phyloP scores from a whole-genome alignment of 2,113 vertebrate genomes.

The Aramus guarauna region DNA sequence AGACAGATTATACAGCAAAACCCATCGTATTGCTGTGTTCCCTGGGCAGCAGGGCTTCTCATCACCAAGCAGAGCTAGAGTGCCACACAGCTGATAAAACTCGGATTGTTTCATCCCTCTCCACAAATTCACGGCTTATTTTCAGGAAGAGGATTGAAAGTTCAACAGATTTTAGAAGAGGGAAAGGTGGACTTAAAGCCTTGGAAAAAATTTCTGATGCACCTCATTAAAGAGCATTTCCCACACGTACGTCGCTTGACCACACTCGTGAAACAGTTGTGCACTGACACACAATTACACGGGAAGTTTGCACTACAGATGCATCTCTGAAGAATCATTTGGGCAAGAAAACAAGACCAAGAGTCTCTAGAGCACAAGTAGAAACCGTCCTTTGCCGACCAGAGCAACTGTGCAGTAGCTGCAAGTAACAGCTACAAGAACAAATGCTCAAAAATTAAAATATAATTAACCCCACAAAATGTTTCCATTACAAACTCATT shows the following conservation, averaged over 20 bases:
- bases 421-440: neutral
- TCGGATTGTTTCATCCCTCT: neutral
- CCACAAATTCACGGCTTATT: neutral
- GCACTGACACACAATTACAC: fast-evolving
- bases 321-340: neutral
- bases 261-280: neutral
- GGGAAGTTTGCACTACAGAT: neutral
- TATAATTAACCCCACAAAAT: neutral
- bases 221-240: neutral
- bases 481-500: neutral
- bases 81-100: neutral
- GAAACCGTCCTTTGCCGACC: neutral
- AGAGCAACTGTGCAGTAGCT: neutral
- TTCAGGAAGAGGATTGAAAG: neutral
- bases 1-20: conserved; percentile 40
- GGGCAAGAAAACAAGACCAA: neutral
- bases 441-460: neutral
- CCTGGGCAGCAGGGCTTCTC: neutral
- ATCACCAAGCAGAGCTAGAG: neutral
- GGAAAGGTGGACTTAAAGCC: neutral
- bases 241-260: fast-evolving
- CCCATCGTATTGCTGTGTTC: neutral
- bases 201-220: neutral
- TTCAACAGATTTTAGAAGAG: neutral
- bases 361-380: neutral